phyloP scores from a whole-genome alignment of 2,888 invertebrate genomes.

The Gonocerus acuteangulatus region DNA sequence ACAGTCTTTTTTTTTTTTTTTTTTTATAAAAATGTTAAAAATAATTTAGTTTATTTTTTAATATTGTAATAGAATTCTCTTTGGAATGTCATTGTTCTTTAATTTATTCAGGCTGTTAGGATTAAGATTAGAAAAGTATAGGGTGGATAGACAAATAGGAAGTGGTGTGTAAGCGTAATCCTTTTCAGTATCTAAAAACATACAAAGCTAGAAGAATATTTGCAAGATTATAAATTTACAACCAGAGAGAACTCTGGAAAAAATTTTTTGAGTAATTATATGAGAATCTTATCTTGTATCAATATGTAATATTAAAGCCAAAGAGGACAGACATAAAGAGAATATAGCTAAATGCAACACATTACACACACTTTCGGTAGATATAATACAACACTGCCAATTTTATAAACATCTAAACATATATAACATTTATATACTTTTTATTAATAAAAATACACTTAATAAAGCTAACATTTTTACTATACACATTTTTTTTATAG shows the following conservation, averaged over 20 bases:
- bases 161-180: conserved; percentile 14
- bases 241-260: neutral
- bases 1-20: too few species aligned
- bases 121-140: neutral
- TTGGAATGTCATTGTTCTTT: too few species aligned
- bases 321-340: conserved; percentile 18
- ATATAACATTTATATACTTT: conserved; percentile 1
- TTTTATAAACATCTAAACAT: conserved; percentile 19
- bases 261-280: neutral
- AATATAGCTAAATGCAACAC: conserved; percentile 26
- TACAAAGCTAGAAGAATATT: conserved; percentile 17
- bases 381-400: neutral
- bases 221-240: neutral
- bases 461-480: conserved; percentile 15
- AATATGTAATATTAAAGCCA: conserved; percentile 17
- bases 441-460: conserved; percentile 23
- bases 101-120: neutral
- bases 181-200: conserved; percentile 13
- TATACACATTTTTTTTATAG: neutral
- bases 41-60: too few species aligned
- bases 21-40: too few species aligned
- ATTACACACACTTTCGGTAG: neutral
- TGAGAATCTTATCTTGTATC: neutral
- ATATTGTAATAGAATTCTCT: too few species aligned
- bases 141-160: neutral